Evolutionary conservation across 2,113 vertebrate genomes (phyloP).

Genomic region (Asarcornis scutulata): DNA sequence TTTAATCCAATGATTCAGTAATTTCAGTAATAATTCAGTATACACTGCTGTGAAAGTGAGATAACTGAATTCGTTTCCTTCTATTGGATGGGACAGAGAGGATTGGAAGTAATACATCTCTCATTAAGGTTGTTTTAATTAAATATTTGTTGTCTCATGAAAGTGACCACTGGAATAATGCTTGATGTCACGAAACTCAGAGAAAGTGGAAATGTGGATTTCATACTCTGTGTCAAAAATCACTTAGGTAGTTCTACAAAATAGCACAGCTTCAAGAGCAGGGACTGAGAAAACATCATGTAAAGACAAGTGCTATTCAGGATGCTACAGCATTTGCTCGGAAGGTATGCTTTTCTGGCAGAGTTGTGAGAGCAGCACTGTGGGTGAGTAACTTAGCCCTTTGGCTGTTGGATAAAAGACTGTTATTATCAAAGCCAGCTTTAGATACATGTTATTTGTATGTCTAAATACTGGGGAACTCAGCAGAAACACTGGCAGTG

Average conservation of each 20-base stretch:
- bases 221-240: neutral
- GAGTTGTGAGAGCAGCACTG: neutral
- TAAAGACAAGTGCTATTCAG: neutral
- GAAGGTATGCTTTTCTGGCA: neutral
- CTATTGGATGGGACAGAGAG: neutral
- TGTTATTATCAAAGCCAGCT: neutral
- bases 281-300: neutral
- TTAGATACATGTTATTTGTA: neutral
- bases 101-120: neutral
- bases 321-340: neutral
- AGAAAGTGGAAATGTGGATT: neutral
- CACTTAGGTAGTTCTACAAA: neutral
- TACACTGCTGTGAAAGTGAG: accelerated
- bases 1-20: neutral
- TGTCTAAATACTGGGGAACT: neutral
- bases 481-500: neutral
- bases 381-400: neutral
- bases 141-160: neutral
- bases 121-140: neutral
- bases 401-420: neutral
- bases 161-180: neutral
- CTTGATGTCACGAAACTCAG: neutral
- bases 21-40: neutral
- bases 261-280: neutral
- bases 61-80: neutral